Conservation (phyloP, 2,797 vertebrate species). For the Chloroceryle inda region DNA sequence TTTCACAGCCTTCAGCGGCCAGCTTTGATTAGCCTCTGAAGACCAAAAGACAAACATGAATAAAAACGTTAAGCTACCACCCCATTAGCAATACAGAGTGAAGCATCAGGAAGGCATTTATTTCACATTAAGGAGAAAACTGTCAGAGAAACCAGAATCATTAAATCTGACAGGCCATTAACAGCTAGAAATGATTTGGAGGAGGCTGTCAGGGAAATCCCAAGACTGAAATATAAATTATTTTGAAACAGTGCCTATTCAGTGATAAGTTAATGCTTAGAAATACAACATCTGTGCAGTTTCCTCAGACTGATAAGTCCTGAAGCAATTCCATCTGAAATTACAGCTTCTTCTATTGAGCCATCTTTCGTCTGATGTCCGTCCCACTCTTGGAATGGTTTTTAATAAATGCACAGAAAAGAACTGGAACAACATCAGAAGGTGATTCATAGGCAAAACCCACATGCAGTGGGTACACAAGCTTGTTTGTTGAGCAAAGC, state of each 20-base stretch:
- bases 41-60: not conserved
- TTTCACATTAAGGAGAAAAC: constrained; percentile 33
- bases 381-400: not conserved
- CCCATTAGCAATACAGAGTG: not conserved
- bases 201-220: constrained; percentile 49
- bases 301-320: not conserved
- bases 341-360: not conserved
- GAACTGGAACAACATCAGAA: constrained; percentile 25
- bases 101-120: constrained; percentile 58
- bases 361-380: not conserved
- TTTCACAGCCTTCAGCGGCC: not conserved
- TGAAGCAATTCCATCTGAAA: constrained; percentile 25
- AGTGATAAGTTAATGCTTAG: constrained; percentile 5
- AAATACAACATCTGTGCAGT: not conserved
- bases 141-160: not conserved
- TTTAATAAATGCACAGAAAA: not conserved
- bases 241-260: not conserved
- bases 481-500: not conserved
- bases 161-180: constrained; percentile 51
- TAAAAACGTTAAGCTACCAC: not conserved
- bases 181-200: constrained; percentile 30
- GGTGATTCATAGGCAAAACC: constrained; percentile 7
- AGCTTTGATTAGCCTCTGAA: not conserved
- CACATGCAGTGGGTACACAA: not conserved
- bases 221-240: constrained; percentile 17